A percentile compares a stretch with the other conserved stretches of the same genome.
Conservation (phyloP, 92 coral and sea anemone species). For the Actinernus sp. region DNA sequence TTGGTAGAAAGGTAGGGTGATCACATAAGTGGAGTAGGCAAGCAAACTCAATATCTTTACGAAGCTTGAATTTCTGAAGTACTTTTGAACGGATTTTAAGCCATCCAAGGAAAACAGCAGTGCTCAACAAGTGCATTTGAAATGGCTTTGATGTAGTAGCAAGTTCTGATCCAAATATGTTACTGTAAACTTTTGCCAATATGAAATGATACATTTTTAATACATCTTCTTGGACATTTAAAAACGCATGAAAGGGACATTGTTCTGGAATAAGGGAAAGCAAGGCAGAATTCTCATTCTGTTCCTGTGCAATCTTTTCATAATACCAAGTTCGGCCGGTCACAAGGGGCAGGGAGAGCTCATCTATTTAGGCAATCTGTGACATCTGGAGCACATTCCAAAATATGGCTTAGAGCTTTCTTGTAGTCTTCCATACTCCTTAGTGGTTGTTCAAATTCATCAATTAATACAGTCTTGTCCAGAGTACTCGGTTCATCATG, state of each 20-base stretch:
- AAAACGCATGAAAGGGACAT: conserved; percentile 59
- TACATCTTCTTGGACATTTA: conserved; percentile 55
- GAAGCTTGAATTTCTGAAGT: conserved; percentile 48
- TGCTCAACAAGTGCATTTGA: conserved; percentile 26
- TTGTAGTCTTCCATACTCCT: neutral
- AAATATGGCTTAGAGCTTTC: neutral
- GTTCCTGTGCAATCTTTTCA: conserved; percentile 34
- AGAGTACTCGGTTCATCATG: neutral
- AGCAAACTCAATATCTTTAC: conserved; percentile 51
- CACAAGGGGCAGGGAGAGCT: conserved; percentile 46
- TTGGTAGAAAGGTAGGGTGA: conserved; percentile 36
- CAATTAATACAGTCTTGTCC: neutral
- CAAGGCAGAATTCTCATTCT: conserved; percentile 23
- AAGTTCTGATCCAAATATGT: conserved; percentile 46
- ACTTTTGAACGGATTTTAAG: conserved; percentile 39
- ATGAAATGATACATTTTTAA: conserved; percentile 46
- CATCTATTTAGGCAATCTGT: conserved; percentile 36
- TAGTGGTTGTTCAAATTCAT: neutral
- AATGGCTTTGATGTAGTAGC: conserved; percentile 49
- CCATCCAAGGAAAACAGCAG: conserved; percentile 59
- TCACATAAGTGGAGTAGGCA: conserved; percentile 28
- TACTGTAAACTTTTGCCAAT: conserved; percentile 32
- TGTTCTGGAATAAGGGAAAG: conserved; percentile 55
- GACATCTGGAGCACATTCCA: conserved; percentile 28
- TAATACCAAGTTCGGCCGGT: conserved; percentile 59